Evolutionary conservation across 1,140 invertebrate species (phyloP).

Genomic region (Camponotus floridanus): DNA sequence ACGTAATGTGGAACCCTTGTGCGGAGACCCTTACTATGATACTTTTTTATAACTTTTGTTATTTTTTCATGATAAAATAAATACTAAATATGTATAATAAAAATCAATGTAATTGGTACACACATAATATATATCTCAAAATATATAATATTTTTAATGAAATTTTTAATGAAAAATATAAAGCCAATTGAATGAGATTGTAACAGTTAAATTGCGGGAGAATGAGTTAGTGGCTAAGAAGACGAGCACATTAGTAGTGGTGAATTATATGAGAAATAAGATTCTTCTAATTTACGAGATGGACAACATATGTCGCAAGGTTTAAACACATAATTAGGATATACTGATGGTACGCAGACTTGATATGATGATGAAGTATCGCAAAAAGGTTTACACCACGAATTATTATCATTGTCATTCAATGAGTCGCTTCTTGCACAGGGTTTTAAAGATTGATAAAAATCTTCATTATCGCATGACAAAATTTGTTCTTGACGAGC

Average conservation of each 20-base stretch:
- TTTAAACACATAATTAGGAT: slow-evolving; percentile 11
- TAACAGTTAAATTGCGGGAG: not conserved
- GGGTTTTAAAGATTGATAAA: not conserved
- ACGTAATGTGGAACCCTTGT: too few relatives aligned
- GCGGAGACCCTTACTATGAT: too few relatives aligned
- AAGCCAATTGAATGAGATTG: slow-evolving; percentile 8
- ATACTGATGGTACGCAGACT: slow-evolving; percentile 26
- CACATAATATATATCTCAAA: slow-evolving; percentile 1
- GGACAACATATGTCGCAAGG: slow-evolving; percentile 7
- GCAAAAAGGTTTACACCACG: not conserved
- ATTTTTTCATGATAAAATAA: not conserved
- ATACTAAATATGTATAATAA: not conserved
- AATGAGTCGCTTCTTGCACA: not conserved
- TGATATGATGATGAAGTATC: not conserved
- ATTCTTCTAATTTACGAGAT: slow-evolving; percentile 1
- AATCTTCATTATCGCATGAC: not conserved
- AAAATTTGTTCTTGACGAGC: slow-evolving; percentile 18
- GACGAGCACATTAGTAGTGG: slow-evolving; percentile 30
- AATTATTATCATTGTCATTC: not conserved
- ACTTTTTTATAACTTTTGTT: not conserved
- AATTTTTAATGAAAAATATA: not conserved
- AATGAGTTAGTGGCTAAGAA: slow-evolving; percentile 29
- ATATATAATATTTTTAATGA: too few relatives aligned
- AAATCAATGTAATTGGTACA: not conserved
- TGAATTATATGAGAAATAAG: not conserved